phyloP scores from a whole-genome alignment of 2,797 vertebrate species.

The Glyptemys insculpta region DNA sequence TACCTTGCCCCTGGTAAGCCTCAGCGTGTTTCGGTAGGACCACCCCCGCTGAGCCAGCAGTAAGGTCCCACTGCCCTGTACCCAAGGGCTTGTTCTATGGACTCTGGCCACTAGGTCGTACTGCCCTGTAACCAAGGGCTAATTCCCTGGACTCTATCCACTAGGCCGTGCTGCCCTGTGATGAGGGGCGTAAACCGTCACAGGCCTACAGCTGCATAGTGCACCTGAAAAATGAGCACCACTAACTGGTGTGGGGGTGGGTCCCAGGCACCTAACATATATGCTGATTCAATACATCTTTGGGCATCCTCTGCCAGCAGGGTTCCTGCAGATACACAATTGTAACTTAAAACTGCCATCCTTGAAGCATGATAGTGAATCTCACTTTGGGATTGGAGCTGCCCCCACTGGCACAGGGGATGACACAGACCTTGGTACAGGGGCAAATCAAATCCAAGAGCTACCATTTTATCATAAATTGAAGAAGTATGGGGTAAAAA shows the following conservation, averaged over 20 bases:
- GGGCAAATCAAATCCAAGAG: not conserved
- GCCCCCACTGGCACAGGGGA: not conserved
- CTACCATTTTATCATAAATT: not conserved
- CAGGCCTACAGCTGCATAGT: no score
- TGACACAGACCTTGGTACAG: not conserved
- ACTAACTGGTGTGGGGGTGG: rapidly evolving
- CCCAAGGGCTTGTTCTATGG: no score
- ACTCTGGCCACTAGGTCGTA: no score
- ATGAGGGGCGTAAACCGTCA: no score
- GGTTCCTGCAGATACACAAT: not conserved
- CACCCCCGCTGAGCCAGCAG: no score
- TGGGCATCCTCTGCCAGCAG: not conserved
- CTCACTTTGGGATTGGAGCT: not conserved
- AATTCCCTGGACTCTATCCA: no score
- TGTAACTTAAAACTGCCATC: not conserved
- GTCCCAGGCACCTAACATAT: not conserved
- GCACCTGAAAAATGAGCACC: not conserved
- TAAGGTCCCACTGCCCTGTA: no score
- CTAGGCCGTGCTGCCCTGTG: no score
- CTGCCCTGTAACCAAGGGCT: no score
- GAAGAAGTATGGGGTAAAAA: not conserved
- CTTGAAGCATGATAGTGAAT: not conserved
- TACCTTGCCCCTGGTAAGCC: no score
- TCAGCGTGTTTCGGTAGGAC: no score
- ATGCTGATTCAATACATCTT: not conserved